phyloP scores from a whole-genome alignment of 2,113 vertebrate genomes.

The Siniperca chuatsi region DNA sequence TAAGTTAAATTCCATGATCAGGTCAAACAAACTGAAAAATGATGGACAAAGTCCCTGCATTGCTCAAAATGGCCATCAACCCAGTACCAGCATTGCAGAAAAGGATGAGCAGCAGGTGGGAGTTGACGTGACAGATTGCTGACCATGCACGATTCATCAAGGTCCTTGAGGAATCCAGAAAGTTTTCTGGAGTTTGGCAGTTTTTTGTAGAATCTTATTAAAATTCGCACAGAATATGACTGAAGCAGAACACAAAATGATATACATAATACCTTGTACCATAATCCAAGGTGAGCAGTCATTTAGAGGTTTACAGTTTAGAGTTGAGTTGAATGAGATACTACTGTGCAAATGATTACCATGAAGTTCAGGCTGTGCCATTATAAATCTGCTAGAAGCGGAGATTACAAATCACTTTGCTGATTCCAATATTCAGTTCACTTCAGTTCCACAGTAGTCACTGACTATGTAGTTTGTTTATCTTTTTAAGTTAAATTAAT shows the following conservation, averaged over 20 bases:
- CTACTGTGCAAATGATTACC: background rate
- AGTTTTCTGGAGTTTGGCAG: constrained; percentile 54
- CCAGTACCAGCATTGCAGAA: constrained; percentile 7
- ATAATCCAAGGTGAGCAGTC: background rate
- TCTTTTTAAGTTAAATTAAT: background rate
- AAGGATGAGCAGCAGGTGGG: constrained; percentile 33
- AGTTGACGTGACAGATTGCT: constrained; percentile 60
- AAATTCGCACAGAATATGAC: constrained; percentile 2
- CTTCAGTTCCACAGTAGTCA: background rate
- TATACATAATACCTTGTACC: background rate
- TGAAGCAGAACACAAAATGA: background rate
- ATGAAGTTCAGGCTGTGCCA: background rate
- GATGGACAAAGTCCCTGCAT: constrained; percentile 8
- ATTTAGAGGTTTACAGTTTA: background rate
- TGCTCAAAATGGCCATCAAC: constrained; percentile 40
- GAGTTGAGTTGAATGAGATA: background rate
- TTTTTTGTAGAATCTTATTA: constrained; percentile 29
- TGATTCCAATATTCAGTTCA: background rate
- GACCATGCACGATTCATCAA: constrained; percentile 51
- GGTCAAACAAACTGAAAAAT: constrained; percentile 7
- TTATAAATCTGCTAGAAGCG: background rate
- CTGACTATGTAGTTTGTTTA: background rate
- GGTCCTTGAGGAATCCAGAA: constrained; percentile 25
- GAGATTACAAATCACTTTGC: background rate
- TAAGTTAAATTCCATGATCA: constrained; percentile 9